Evolutionary conservation across 2,113 vertebrate genomes (phyloP).

Genomic region (Loxodonta africana): DNA sequence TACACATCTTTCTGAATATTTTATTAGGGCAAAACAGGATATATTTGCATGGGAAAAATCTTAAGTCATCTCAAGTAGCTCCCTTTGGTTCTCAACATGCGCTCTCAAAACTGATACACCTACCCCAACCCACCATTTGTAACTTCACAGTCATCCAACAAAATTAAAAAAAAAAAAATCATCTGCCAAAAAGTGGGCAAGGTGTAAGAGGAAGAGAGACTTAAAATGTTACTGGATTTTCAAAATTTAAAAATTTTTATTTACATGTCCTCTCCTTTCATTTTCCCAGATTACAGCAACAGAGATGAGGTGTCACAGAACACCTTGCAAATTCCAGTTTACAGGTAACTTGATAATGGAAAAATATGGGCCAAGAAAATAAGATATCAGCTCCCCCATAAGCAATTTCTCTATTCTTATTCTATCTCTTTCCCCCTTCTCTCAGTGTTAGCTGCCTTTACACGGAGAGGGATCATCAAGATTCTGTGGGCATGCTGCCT

Average conservation of each 20-base stretch:
- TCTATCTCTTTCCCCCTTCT: constrained; percentile 60
- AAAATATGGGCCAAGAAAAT: constrained; percentile 81
- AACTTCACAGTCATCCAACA: constrained; percentile 81
- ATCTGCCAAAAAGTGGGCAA: constrained; percentile 83
- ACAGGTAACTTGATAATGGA: constrained; percentile 81
- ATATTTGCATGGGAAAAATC: constrained; percentile 80
- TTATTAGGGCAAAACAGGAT: constrained; percentile 88
- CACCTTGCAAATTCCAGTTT: constrained; percentile 81
- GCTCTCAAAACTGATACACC: constrained; percentile 80
- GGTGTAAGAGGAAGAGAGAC: constrained; percentile 13
- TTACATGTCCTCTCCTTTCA: constrained; percentile 78
- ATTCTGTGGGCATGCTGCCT: neutral
- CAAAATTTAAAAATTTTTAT: constrained; percentile 85
- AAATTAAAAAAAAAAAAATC: constrained; percentile 86
- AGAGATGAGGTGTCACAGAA: constrained; percentile 83
- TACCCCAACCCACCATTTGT: constrained; percentile 70
- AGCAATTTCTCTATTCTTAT: constrained; percentile 32
- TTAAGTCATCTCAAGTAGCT: constrained; percentile 79
- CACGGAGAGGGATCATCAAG: constrained; percentile 74
- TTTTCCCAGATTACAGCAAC: constrained; percentile 79
- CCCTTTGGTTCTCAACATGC: constrained; percentile 81
- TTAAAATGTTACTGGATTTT: constrained; percentile 84
- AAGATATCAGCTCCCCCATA: constrained; percentile 82
- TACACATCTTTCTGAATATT: constrained; percentile 75
- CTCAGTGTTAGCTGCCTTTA: constrained; percentile 56